Conservation (phyloP, 2,113 vertebrate genomes). For the Chloroceryle aenea region DNA sequence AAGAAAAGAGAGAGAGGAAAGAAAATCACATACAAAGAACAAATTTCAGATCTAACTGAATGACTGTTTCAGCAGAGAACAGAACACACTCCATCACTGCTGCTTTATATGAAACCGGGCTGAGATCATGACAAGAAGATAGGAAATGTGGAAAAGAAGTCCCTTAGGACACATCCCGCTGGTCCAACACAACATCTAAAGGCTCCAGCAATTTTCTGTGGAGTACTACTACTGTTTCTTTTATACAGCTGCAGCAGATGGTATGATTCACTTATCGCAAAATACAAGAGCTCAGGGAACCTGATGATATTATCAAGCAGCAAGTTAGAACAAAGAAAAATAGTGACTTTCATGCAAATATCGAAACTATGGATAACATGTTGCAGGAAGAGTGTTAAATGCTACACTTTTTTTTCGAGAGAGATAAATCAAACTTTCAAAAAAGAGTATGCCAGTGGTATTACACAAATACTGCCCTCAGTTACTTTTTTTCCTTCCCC, state of each 20-base stretch:
- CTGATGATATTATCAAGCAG: constrained; percentile 36
- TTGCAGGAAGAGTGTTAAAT: neutral
- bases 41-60: neutral
- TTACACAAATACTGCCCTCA: neutral
- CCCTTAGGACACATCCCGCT: constrained; percentile 3
- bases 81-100: neutral
- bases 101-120: constrained; percentile 1
- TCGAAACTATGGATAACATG: neutral
- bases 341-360: constrained; percentile 45
- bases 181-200: neutral
- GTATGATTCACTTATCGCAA: constrained; percentile 65
- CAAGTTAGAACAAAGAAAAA: constrained; percentile 42
- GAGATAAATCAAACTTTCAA: neutral
- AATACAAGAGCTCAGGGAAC: constrained; percentile 59
- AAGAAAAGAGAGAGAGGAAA: no score
- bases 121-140: neutral
- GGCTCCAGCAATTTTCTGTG: constrained; percentile 42
- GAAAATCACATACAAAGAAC: neutral
- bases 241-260: constrained; percentile 64
- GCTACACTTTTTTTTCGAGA: neutral
- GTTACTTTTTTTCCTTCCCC: neutral
- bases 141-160: constrained; percentile 24
- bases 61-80: neutral
- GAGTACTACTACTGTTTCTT: constrained; percentile 36
- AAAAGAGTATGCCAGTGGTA: neutral